Percentiles rank a stretch among this genome's conserved stretches.
Evolutionary conservation across 2,888 invertebrate species (phyloP).

Genomic region (Melanargia galathea): DNA sequence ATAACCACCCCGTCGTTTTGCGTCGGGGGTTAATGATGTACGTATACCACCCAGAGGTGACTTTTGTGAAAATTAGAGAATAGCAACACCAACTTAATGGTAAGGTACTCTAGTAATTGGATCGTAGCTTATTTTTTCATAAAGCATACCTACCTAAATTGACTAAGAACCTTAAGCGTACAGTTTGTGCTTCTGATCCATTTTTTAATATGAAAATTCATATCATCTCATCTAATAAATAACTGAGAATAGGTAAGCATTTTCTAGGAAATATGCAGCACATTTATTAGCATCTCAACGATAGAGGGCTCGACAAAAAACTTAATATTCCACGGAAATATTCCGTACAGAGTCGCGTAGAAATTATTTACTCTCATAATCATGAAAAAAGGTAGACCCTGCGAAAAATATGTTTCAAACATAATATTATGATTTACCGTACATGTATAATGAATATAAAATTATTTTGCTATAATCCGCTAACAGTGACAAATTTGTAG

Average conservation of each 20-base stretch:
- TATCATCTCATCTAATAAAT: background rate
- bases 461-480: too few relatives aligned
- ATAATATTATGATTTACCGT: background rate
- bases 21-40: too few relatives aligned
- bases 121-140: too few relatives aligned
- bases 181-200: too few relatives aligned
- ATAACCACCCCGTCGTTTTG: too few relatives aligned
- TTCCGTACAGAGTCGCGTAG: conserved; percentile 3
- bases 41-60: too few relatives aligned
- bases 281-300: conserved; percentile 17
- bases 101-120: too few relatives aligned
- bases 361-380: conserved; percentile 13
- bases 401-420: background rate
- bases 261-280: conserved; percentile 12
- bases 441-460: background rate
- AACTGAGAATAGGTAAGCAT: background rate
- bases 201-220: conserved; percentile 7
- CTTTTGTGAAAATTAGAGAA: too few relatives aligned
- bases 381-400: background rate
- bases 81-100: too few relatives aligned
- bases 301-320: conserved; percentile 12
- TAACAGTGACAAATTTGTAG: too few relatives aligned
- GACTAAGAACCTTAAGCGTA: too few relatives aligned
- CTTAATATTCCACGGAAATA: conserved; percentile 13
- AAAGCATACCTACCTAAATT: too few relatives aligned